Base-by-base conservation (phyloP, 2,797 vertebrate genomes). In the Mus spretus region DNA sequence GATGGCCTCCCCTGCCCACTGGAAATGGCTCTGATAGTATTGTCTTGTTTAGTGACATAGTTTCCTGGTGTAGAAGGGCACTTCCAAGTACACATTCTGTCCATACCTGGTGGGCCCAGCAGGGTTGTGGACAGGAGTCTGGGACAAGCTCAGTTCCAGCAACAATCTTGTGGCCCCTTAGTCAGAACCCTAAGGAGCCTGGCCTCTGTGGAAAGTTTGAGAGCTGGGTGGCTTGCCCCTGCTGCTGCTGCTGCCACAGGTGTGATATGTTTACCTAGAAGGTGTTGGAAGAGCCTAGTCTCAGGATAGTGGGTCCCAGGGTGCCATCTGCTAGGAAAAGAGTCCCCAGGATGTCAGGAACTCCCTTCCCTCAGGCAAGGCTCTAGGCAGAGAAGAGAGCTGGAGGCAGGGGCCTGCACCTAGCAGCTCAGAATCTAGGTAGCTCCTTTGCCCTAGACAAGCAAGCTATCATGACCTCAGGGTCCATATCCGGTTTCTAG, bases 261-360 rank as follows among this genome's bases (percentile, higher is more conserved):
- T 85, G 40, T 14, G 4, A 77, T 77, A 74, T 97, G 92, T 96
- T 90, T 91, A 65, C 87, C 22, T 57, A 65, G 47, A 20, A 57
- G 50, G 50, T 67, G 53, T 26, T 65, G 26, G 10, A 1, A 44
- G 61, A 53, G 14, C 37, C 1, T 3, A 15, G 79, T 44, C 93
- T 74, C 28, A 12, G 81, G 78, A 50, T 47, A 78, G 55, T 63
- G 55, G 31, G 20, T 50, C 88, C 88, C 74, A 63, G 59, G 86
- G 59, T 1, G 1, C 67, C 0, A 0, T 14, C 92, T 57, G 11
- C 0, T 0, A 79, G 74, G 67, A 89, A 17, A 47, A 0, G 9
- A 31, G 20, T n/a, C 75, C 84, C 65, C 82, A 55, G 28, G 28
- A 80, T n/a, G 75, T 83, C 82, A 12, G 28, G 31, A 13, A 63